Conservation (phyloP, 2,797 vertebrate species). For the Phrynocephalus vlangalii region DNA sequence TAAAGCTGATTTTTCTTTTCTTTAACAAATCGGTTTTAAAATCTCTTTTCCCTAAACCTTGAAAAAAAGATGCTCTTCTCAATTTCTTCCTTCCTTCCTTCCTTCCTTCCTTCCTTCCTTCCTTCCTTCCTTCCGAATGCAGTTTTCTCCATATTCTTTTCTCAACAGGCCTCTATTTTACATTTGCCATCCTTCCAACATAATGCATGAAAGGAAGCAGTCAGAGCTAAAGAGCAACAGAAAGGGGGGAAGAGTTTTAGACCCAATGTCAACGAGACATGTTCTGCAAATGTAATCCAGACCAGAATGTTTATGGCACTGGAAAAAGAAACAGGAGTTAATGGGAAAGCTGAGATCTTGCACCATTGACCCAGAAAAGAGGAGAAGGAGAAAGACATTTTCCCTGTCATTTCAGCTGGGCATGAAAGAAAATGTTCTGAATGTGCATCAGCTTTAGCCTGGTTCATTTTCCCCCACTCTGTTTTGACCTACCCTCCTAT, state of each 20-base stretch:
- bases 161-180: neutral
- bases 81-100: neutral
- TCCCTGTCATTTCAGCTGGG: neutral
- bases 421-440: neutral
- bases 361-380: neutral
- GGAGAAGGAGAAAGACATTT: neutral
- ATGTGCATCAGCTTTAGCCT: slow-evolving; percentile 4
- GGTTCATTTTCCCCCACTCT: neutral
- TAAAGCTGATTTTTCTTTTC: neutral
- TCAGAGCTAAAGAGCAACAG: neutral
- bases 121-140: neutral
- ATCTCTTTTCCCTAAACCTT: neutral
- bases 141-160: neutral
- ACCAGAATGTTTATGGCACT: neutral
- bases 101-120: neutral
- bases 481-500: slow-evolving; percentile 13
- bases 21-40: neutral
- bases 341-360: neutral
- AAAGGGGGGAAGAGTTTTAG: slow-evolving; percentile 9
- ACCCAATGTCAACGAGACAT: neutral
- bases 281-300: slow-evolving; percentile 6
- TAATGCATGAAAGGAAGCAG: neutral
- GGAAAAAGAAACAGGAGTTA: neutral
- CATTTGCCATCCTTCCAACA: neutral
- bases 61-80: neutral